Percentiles rank a stretch among this genome's conserved stretches.
Evolutionary conservation across 2,888 invertebrate genomes (phyloP).

Genomic region (Euplexia lucipara): DNA sequence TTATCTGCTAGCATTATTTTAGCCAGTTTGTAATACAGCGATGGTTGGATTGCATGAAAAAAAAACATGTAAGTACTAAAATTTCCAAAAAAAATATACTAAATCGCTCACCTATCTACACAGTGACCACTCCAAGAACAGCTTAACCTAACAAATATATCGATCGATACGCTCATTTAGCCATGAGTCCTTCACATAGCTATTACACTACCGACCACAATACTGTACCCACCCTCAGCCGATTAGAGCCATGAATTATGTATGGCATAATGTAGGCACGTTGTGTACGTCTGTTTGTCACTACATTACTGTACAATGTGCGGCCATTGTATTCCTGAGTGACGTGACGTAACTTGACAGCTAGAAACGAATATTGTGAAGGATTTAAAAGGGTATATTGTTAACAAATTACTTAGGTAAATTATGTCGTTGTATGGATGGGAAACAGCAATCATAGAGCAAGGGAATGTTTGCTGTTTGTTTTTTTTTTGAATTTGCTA

Average conservation of each 20-base stretch:
- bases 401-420: slow-evolving; percentile 8
- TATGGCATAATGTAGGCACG: slow-evolving; percentile 68
- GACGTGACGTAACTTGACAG: slow-evolving; percentile 46
- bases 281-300: slow-evolving; percentile 68
- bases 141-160: slow-evolving; percentile 23
- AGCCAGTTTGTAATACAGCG: not conserved
- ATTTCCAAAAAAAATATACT: not conserved
- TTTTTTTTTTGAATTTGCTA: not conserved
- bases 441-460: too few species aligned
- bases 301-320: slow-evolving; percentile 52
- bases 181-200: slow-evolving; percentile 31
- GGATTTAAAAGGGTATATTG: slow-evolving; percentile 5
- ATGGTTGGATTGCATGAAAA: not conserved
- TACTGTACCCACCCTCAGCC: slow-evolving; percentile 36
- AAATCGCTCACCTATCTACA: slow-evolving; percentile 16
- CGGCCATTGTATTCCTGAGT: slow-evolving; percentile 47
- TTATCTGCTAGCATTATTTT: not conserved
- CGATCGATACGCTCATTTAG: slow-evolving; percentile 24
- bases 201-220: slow-evolving; percentile 39
- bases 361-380: not conserved
- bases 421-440: not conserved
- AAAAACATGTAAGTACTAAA: rapidly evolving
- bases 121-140: not conserved
- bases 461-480: not conserved
- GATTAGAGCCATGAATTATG: slow-evolving; percentile 73